Evolutionary conservation across 2,797 vertebrate species (phyloP).

Genomic region (Hybognathus amarus): DNA sequence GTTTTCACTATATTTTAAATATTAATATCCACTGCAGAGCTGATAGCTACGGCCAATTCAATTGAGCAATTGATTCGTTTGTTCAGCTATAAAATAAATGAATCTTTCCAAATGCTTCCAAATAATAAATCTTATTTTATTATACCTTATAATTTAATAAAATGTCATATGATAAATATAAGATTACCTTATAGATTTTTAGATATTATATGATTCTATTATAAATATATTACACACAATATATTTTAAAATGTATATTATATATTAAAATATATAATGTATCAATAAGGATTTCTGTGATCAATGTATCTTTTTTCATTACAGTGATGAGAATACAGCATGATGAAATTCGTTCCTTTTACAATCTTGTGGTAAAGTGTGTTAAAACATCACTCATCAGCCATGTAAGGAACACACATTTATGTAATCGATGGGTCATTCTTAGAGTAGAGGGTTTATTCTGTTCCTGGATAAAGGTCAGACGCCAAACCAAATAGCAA

Average conservation of each 20-base stretch:
- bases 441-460: slow-evolving; percentile 12
- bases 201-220: not conserved
- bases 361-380: not conserved
- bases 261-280: not conserved
- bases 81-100: no score
- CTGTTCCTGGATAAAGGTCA: slow-evolving; percentile 67
- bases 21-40: no score
- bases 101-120: no score
- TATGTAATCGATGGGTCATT: not conserved
- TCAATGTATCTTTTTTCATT: not conserved
- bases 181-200: not conserved
- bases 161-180: not conserved
- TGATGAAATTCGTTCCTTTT: not conserved
- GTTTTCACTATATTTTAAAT: no score
- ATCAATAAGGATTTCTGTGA: not conserved
- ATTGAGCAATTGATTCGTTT: no score
- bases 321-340: not conserved
- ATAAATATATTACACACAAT: not conserved
- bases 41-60: no score
- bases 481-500: slow-evolving; percentile 53
- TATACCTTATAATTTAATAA: not conserved
- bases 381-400: not conserved
- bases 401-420: not conserved
- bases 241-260: not conserved
- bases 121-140: not conserved